Percentiles rank a stretch among this genome's conserved stretches.
phyloP scores from a whole-genome alignment of 1,140 invertebrate species.

The Euwallacea similis region DNA sequence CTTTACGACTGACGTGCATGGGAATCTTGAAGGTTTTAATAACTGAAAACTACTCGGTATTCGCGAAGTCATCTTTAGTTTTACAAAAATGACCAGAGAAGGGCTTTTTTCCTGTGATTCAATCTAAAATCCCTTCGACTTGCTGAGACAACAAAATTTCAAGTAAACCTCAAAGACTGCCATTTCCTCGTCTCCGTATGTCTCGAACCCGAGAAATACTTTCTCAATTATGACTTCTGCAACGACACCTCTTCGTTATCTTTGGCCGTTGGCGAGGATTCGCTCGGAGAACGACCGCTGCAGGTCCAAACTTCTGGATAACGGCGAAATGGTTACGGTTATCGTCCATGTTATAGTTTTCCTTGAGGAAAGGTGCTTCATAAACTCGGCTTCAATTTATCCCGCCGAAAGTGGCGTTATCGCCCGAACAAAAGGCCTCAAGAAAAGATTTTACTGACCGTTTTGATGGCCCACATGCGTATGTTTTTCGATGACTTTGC shows the following conservation, averaged over 20 bases:
- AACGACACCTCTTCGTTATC: conserved; percentile 52
- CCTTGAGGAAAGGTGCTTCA: conserved; percentile 52
- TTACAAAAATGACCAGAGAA: not conserved
- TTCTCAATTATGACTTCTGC: conserved; percentile 40
- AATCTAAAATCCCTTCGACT: conserved; percentile 8
- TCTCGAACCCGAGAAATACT: conserved; percentile 40
- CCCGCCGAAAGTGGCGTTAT: conserved; percentile 27
- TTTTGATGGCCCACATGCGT: conserved; percentile 28
- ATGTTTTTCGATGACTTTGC: conserved; percentile 32
- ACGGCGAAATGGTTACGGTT: conserved; percentile 52
- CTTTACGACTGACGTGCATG: conserved; percentile 2
- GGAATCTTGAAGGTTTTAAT: conserved; percentile 10
- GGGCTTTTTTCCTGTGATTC: not conserved
- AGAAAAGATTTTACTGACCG: conserved; percentile 33
- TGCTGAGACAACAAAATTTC: conserved; percentile 18
- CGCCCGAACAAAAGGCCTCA: conserved; percentile 23
- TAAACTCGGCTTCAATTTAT: conserved; percentile 52
- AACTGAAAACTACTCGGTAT: not conserved
- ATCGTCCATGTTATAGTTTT: conserved; percentile 53
- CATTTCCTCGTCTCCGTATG: conserved; percentile 44
- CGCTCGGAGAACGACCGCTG: conserved; percentile 49
- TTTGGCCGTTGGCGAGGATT: conserved; percentile 47
- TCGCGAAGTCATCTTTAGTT: no score
- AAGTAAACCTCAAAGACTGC: conserved; percentile 13
- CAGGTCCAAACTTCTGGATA: conserved; percentile 50